Conservation (phyloP, 1,140 invertebrate genomes). For the Tetraneura akinire region DNA sequence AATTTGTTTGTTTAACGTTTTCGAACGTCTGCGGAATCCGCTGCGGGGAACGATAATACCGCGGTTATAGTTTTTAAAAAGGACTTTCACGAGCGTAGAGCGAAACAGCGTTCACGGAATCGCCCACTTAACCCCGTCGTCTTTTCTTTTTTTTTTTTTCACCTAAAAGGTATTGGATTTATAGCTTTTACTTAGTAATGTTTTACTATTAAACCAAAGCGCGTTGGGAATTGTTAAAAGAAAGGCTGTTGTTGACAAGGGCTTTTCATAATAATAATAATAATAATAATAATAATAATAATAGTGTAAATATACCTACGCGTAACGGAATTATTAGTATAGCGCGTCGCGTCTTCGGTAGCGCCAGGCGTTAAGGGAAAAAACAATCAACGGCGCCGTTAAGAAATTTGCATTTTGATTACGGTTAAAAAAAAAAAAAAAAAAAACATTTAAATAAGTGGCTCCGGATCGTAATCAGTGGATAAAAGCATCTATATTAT, state of each 20-base stretch:
- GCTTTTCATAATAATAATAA: too few relatives aligned
- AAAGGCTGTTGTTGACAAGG: slow-evolving; percentile 18
- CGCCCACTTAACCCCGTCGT: slow-evolving; percentile 34
- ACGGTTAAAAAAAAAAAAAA: too few relatives aligned
- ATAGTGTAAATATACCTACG: too few relatives aligned
- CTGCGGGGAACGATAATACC: not conserved
- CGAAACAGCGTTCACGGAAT: slow-evolving; percentile 16
- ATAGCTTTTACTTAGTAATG: slow-evolving; percentile 14
- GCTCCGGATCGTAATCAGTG: slow-evolving; percentile 16
- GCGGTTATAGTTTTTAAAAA: slow-evolving; percentile 38
- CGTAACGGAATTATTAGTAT: slow-evolving; percentile 21
- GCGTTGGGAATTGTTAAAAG: slow-evolving; percentile 22
- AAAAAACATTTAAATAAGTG: slow-evolving; percentile 41
- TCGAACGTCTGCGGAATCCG: too few relatives aligned
- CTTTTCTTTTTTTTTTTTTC: slow-evolving; percentile 35
- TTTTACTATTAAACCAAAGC: not conserved
- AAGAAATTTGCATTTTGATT: slow-evolving; percentile 47
- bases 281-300: too few relatives aligned
- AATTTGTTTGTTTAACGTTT: slow-evolving; percentile 29
- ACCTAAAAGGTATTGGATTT: slow-evolving; percentile 37
- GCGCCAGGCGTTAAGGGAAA: slow-evolving; percentile 7
- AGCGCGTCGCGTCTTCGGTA: slow-evolving; percentile 7
- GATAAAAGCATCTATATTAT: not conserved
- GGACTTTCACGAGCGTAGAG: not conserved
- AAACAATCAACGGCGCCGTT: slow-evolving; percentile 28